Base-by-base conservation (phyloP, 2,888 invertebrate genomes). In the Thyatira batis region DNA sequence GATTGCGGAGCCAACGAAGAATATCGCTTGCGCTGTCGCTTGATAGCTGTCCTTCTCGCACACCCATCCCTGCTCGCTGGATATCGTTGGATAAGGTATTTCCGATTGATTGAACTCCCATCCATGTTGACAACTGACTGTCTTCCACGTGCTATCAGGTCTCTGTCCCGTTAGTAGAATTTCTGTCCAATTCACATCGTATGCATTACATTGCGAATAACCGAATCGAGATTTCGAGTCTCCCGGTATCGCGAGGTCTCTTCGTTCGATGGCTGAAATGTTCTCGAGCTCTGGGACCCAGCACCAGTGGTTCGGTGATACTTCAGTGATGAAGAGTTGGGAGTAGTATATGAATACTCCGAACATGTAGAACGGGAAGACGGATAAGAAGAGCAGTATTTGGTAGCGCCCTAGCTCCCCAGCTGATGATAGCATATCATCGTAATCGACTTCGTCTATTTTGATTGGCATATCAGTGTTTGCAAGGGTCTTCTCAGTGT, bases 91-190 rank as follows among this genome's bases (percentile, higher is more conserved):
- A 54, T 86, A 86, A 1, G 86, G 85, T 62, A 86, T 84, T 52
- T 85, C 85, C 23, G 76, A 75, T 64, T 67, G 74, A 53, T 85
- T 79, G 30, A 81, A 85, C 55, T 86, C 85, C 86, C 85, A 86
- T 51, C 86, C 86, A 53, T 80, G 51, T 64, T 73, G 69, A 67
- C 85, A 86, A 6, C 80, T 68, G 25, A 71, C 68, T 25, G 65
- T 76, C 20, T 49, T 57, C 85, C 85, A 85, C 2, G 72, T 67
- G 17, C 55, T 50, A 55, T 84, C 63, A 13, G 81, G 80, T 17
- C 30, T 60, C 25, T 53, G 57, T 33, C 76, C 78, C 2, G 56
- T 67, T 48, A 53, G 46, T 13, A 84, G 63, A 11, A 82, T 70
- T 6, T 80, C 73, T 13, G 74, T 81, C 85, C 85, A 86, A 54